Evolutionary conservation across 2,888 invertebrate genomes (phyloP), one percentile per base, ranked within the genome.

Genomic region (Ctenicera cuprea): DNA sequence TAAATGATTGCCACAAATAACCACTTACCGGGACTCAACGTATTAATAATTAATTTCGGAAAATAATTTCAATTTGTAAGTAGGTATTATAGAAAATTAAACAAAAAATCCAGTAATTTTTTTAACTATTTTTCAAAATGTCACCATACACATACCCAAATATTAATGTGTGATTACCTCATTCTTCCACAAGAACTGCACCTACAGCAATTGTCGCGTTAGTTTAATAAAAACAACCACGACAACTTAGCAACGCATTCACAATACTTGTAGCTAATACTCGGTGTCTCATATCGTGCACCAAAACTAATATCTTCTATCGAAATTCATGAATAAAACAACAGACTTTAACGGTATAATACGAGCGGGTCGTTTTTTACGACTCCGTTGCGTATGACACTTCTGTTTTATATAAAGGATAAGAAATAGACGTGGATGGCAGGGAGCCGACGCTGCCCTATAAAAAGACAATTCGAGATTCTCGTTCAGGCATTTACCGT

Each of bases 381-480:
- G 64, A 50, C 54, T 45, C 41, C 62, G 30, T 61, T 61, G 62
- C 62, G 57, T 63, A 64, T 71, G 71, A 74, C 71, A 63, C 66
- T 66, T 66, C 61, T 71, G 61, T 71, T 73, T 71, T 66, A 59
- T 66, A 71, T 59, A 71, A 71, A 71, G 67, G 43, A 71, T 73
- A 73, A 74, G 67, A 67, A 57, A 68, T 68, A 63, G 59, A 59
- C 64, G 62, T 50, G 59, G 65, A 70, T 68, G 59, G 74, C 52
- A 62, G 68, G 45, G 65, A 62, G 66, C 38, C 63, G 54, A 67
- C 50, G 67, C 54, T 61, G 54, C 66, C 70, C 74, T 71, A 74
- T 74, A 71, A 74, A 74, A 74, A 74, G 74, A 74, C 74, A 74
- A 74, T 74, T 68, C 71, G 48, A 64, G 68, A 68, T 74, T 74